Base-by-base conservation (phyloP, 2,888 invertebrate species). In the Oligia latruncula region DNA sequence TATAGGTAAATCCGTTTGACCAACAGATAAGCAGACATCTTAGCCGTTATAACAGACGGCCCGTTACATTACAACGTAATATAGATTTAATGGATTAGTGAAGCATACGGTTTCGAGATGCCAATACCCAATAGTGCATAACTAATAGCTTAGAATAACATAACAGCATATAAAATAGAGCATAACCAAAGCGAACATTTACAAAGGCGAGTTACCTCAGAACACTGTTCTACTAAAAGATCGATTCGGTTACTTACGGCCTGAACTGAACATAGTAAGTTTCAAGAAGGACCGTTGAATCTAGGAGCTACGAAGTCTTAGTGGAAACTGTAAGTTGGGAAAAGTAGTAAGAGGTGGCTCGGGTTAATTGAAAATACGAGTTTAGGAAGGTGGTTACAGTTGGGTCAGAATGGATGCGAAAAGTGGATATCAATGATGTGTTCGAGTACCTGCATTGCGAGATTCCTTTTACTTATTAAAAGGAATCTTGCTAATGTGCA, bases 51-150 rank as follows among this genome's bases (percentile, higher is more conserved):
- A 52, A 60, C 65, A 60, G 43, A 60, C 29, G 9, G 11, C 15
- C 77, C 68, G 64, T 72, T 43, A 55, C 55, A 60, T 71, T 52
- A 62, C n/a, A 55, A 79, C 40, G 58, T 78, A 52, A 55, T 64
- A 70, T 66, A 77, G 58, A 78, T 74, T 78, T 81, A 78, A 68
- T 71, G 64, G 49, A 71, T 35, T 82, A 67, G 71, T 84, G 73
- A 80, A 76, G 73, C 82, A 74, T 76, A 76, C 78, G 49, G 79
- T 82, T 79, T 66, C 58, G n/a, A 82, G 73, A 76, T 66, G 62
- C 65, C 77, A 82, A 74, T 80, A 85, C 85, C 67, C 77, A 85
- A 74, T 82, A 85, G 88, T 82, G 88, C 88, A 85, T 86, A 82
- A 72, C 85, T 78, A 87, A 86, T 87, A 74, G 71, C 73, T 66